Base-by-base conservation (phyloP, 2,113 vertebrate species). In the Greenwoodochromis staneri region DNA sequence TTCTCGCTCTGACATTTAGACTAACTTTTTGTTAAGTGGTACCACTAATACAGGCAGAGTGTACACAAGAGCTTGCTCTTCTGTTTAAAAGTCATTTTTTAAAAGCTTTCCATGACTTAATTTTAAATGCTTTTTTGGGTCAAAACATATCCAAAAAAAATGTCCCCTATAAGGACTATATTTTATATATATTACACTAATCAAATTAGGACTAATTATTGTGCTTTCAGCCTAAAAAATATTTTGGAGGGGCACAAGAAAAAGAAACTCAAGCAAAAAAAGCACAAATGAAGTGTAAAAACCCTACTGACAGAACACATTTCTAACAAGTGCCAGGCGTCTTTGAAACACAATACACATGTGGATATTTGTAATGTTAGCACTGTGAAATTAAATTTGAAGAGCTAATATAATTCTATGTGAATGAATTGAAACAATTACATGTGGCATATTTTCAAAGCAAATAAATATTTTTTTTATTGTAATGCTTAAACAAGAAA, bases 381-480 rank as follows among this genome's bases (percentile, higher is more conserved):
- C 3, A 78, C 9, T 29, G 11, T 49, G 9, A 51, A 51, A 78
- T 51, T 78, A 11, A 19, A 76, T 31, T 29, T 76, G 27, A 78
- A 78, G 73, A 34, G 4, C 9, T 78, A 19, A 51, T n/a, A 51
- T 51, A 8, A 78, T 51, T 34, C 45, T 31, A 8, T 13, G 27
- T 51, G 8, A 47, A 51, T 9, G 29, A 78, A 51, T n/a, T 76
- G 19, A 8, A 40, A 59, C 57, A 57, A 54, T 54, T 59, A 2
- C 27, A 51, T 19, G 9, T 17, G 16, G 19, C 7, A 59, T 96
- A 95, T 38, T 94, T 94, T 69, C 45, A 54, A 66, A 4, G 7
- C 17, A 8, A 34, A 31, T 51, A 11, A 12, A 34, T 78, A 0
- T 0, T 11, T 47, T 27, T 40, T 78, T 31, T 8, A 49, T 78